Base-by-base conservation (phyloP, 1,140 invertebrate genomes). In the Pogonognathellus flavescens region DNA sequence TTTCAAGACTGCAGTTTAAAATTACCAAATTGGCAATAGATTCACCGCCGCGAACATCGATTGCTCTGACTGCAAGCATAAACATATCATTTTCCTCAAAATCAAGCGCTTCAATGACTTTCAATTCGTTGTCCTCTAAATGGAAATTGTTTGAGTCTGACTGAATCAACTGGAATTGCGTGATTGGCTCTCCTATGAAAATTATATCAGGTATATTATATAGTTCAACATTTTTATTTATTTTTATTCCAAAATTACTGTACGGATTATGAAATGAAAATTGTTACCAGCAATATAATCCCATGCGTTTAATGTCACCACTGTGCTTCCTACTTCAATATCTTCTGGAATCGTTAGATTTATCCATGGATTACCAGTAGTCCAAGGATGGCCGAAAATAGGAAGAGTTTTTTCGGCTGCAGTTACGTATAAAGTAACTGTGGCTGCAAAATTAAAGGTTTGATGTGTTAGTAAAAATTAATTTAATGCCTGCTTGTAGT, bases 381-480 rank as follows among this genome's bases (percentile, higher is more conserved):
- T 72, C 91, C 91, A 90, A 16, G 90, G 90, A 16, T 95, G 94
- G 0, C 92, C 93, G 85, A 96, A 96, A 6, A 94, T 93, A 0
- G 95, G 95, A 90, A 95, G 95, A 85, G 94, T 94, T 85, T 95
- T 95, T 87, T 93, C 94, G 89, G 94, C 95, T 0, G 95, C 94
- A 90, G 96, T 94, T 10, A 96, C 93, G 89, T 95, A 96, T 9
- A 96, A 92, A 0, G 95, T 95, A 11, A 95, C 93, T 89, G 96
- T 95, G 0, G 93, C 91, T 91, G 87, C 52, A 89, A 84, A 62
- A 86, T 4, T 49, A 13, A 80, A n/a, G n/a, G n/a, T n/a, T n/a
- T n/a, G n/a, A n/a, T n/a, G n/a, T n/a, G n/a, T n/a, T n/a, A n/a
- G n/a, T n/a, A 62, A 18, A 5, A 72, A 66, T 70, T 9, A 31